phyloP scores from a whole-genome alignment of 2,797 vertebrate genomes.

The Dermochelys coriacea region DNA sequence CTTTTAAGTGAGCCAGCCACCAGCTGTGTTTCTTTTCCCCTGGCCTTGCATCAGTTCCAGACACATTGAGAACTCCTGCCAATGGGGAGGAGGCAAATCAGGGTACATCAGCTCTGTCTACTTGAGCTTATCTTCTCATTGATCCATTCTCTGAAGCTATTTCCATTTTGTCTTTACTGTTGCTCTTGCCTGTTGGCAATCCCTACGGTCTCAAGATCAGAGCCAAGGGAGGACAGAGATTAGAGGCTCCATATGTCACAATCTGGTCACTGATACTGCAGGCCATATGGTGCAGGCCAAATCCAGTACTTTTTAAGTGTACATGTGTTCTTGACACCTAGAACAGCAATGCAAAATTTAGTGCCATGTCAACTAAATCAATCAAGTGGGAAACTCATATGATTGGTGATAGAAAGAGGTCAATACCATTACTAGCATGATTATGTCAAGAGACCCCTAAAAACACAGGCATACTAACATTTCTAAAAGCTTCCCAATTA shows the following conservation, averaged over 20 bases:
- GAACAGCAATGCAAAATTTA: neutral
- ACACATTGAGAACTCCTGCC: neutral
- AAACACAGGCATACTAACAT: neutral
- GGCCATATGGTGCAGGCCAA: neutral
- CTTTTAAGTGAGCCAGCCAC: neutral
- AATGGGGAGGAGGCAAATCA: neutral
- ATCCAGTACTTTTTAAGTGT: neutral
- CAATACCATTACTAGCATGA: neutral
- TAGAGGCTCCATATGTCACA: neutral
- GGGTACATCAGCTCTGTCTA: neutral
- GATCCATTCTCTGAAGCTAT: neutral
- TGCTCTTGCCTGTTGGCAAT: neutral
- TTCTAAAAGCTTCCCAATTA: neutral
- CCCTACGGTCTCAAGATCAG: neutral
- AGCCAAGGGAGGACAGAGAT: neutral
- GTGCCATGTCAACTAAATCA: neutral
- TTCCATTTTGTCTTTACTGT: neutral
- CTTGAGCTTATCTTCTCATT: neutral
- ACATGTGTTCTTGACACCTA: neutral
- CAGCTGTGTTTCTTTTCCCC: neutral
- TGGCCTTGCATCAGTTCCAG: neutral
- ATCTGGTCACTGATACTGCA: neutral
- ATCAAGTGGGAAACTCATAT: neutral
- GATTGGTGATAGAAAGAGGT: neutral
- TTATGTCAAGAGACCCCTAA: neutral